These are phyloP conservation scores for Calosoma granatense DNA, from an alignment of 1,140 invertebrate species.

Conservation along the genomic window DNA sequence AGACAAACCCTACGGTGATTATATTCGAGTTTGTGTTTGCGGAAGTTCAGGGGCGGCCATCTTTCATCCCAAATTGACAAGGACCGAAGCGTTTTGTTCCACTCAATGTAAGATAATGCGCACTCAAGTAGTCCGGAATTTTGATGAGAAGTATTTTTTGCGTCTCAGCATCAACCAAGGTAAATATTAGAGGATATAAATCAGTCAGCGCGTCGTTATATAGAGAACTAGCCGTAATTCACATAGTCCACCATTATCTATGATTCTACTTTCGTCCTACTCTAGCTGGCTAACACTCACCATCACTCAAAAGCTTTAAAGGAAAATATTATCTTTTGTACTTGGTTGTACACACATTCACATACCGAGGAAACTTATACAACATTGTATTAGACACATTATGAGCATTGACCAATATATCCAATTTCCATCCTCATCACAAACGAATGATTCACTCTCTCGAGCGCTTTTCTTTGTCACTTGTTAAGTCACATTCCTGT, in stretches of 20 bases:
- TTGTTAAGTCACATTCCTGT: too few relatives aligned
- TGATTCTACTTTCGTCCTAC: background rate
- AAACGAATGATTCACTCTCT: too few relatives aligned
- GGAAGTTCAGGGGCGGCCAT: background rate
- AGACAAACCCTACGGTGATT: background rate
- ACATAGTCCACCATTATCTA: background rate
- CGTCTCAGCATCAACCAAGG: background rate
- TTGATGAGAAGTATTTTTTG: conserved; percentile 4
- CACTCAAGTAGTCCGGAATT: background rate
- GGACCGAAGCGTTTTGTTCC: conserved; percentile 4
- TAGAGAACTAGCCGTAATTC: background rate
- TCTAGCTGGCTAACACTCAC: background rate
- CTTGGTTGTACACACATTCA: too few relatives aligned
- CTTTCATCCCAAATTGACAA: conserved; percentile 3
- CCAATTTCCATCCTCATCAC: too few relatives aligned
- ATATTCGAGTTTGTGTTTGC: background rate
- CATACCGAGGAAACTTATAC: too few relatives aligned
- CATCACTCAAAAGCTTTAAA: background rate
- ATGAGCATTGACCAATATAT: too few relatives aligned
- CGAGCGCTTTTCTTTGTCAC: too few relatives aligned
- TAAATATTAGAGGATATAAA: conserved; percentile 2
- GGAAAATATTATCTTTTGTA: too few relatives aligned
- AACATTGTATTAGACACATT: too few relatives aligned
- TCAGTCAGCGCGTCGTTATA: background rate
- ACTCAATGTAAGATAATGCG: conserved; percentile 3